Percentiles rank a stretch among this genome's conserved stretches.
These are phyloP conservation scores for Megaceryle torquata DNA, from an alignment of 2,113 vertebrate species.

Conservation along the genomic window DNA sequence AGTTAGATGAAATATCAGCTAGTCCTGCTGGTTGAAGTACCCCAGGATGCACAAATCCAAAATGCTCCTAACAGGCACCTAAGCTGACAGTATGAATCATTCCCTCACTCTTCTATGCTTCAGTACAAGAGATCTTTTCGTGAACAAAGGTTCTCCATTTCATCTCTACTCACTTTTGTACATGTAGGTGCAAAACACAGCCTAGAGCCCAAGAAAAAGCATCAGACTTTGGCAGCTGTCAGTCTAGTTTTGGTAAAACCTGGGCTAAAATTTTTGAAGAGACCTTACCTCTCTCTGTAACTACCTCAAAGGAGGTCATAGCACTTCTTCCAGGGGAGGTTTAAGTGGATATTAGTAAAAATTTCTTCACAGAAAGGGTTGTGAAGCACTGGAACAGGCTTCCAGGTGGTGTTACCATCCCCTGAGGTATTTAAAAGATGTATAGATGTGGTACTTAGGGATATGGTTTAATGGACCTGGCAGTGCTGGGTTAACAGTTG, in stretches of 20 bases:
- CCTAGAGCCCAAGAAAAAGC: neutral
- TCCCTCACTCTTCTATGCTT: neutral
- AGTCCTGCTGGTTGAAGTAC: neutral
- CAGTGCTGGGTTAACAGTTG: no score
- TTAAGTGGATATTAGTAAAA: no score
- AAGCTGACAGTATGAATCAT: neutral
- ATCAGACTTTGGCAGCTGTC: fast-evolving
- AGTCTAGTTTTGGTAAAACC: neutral
- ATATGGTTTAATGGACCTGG: no score
- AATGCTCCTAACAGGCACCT: neutral
- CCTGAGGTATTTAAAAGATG: no score
- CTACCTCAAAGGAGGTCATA: neutral
- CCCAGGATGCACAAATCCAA: neutral
- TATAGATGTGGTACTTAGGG: no score
- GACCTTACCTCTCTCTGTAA: neutral
- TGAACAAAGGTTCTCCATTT: neutral
- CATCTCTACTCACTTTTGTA: neutral
- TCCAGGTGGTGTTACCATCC: no score
- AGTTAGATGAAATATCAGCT: neutral
- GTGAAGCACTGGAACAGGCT: no score
- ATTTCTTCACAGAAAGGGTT: no score
- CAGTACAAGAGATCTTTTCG: neutral
- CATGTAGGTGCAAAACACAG: neutral
- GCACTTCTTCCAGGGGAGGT: no score
- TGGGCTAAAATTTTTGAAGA: neutral